Conservation (phyloP, 2,113 vertebrate genomes). For the Xenopus borealis region DNA sequence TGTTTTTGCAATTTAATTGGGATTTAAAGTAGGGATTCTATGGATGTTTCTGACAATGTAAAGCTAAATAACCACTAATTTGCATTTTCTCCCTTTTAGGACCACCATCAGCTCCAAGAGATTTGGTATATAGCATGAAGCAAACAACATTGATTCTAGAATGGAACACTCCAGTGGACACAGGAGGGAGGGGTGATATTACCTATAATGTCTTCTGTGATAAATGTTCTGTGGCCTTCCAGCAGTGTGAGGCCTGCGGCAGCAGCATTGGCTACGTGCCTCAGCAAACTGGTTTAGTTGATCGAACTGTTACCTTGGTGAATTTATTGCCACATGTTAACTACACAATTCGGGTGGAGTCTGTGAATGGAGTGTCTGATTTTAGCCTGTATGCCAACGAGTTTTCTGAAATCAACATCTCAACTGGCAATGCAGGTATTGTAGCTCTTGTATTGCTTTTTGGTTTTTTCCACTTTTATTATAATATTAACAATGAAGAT, state of each 20-base stretch:
- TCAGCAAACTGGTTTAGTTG: constrained; percentile 82
- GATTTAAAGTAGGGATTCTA: no score
- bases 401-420: constrained; percentile 82
- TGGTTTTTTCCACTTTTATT: not conserved
- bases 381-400: constrained; percentile 68
- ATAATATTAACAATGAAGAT: not conserved
- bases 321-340: constrained; percentile 85
- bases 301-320: constrained; percentile 79
- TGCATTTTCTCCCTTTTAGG: constrained; percentile 60
- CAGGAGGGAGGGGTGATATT: constrained; percentile 79
- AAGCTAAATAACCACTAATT: not conserved
- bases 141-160: constrained; percentile 81
- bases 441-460: constrained; percentile 2
- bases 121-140: constrained; percentile 82
- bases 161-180: constrained; percentile 78
- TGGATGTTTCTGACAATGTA: no score
- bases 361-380: constrained; percentile 85
- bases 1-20: no score
- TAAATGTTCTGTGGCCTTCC: constrained; percentile 52
- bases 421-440: constrained; percentile 77
- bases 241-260: constrained; percentile 78
- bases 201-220: constrained; percentile 84
- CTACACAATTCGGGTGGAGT: constrained; percentile 86
- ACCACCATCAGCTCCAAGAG: constrained; percentile 81
- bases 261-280: constrained; percentile 83